Conservation (phyloP, 2,797 vertebrate species). For the Sebastes alutus region DNA sequence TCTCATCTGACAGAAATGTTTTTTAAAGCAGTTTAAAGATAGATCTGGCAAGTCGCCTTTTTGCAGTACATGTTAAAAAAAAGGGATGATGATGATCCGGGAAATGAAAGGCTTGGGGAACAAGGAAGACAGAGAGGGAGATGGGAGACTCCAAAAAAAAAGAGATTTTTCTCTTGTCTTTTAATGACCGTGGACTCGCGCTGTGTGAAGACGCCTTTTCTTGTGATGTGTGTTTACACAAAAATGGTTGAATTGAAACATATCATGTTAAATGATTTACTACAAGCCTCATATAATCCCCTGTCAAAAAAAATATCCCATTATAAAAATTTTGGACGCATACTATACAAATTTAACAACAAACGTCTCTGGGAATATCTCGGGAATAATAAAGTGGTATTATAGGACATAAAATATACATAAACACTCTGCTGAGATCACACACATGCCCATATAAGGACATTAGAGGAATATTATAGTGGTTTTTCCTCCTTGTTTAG, state of each 20-base stretch:
- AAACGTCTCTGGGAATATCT: background rate
- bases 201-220: conserved; percentile 23
- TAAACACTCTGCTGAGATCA: background rate
- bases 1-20: conserved; percentile 56
- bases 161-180: conserved; percentile 20
- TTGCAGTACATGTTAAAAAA: conserved; percentile 24
- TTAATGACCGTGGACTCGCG: conserved; percentile 20
- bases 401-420: background rate
- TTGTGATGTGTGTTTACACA: conserved; percentile 44
- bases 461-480: background rate
- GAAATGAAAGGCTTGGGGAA: conserved; percentile 54
- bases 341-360: conserved; percentile 6
- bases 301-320: conserved; percentile 1
- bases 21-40: conserved; percentile 63
- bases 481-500: background rate
- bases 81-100: conserved; percentile 5
- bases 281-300: conserved; percentile 19
- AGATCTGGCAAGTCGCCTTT: conserved; percentile 53
- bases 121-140: conserved; percentile 7
- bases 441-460: background rate
- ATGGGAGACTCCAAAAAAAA: conserved; percentile 23
- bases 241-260: conserved; percentile 37
- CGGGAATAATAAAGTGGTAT: background rate
- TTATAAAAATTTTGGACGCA: conserved; percentile 1
- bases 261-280: conserved; percentile 52